These are phyloP conservation scores for Meda fulgida DNA, from an alignment of 2,797 vertebrate species.

Conservation along the genomic window DNA sequence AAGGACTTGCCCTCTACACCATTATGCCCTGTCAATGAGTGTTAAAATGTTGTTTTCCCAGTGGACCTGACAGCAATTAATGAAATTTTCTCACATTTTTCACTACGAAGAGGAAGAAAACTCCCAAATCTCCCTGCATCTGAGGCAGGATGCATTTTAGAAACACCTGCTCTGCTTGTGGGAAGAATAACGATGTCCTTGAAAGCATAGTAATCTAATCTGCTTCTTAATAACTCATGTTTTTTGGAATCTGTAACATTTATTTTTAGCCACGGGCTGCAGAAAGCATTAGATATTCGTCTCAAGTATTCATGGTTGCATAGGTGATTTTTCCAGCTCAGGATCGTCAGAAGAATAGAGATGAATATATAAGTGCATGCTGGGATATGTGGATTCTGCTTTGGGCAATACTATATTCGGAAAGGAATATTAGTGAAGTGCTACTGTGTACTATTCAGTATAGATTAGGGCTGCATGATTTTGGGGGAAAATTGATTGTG, in stretches of 20 bases:
- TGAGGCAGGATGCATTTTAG: slow-evolving; percentile 2
- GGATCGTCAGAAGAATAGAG: slow-evolving; percentile 41
- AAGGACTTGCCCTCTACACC: not conserved
- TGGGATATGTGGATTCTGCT: slow-evolving; percentile 30
- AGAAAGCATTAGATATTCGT: slow-evolving; percentile 50
- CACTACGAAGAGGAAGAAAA: slow-evolving; percentile 19
- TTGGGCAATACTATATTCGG: not conserved
- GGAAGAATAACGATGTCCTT: slow-evolving; percentile 26
- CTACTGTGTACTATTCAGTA: not conserved
- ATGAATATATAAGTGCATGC: slow-evolving; percentile 35
- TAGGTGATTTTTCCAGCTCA: slow-evolving; percentile 17
- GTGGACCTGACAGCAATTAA: slow-evolving; percentile 29
- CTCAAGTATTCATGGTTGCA: slow-evolving; percentile 37
- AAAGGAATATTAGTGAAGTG: not conserved
- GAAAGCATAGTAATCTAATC: slow-evolving; percentile 41
- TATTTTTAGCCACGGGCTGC: slow-evolving; percentile 49
- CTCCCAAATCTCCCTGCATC: slow-evolving; percentile 11
- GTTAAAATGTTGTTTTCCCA: slow-evolving; percentile 31
- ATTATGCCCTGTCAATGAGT: slow-evolving; percentile 17
- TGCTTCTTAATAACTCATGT: slow-evolving; percentile 29
- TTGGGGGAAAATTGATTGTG: not conserved
- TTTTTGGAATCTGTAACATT: slow-evolving; percentile 46
- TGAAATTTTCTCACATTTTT: slow-evolving; percentile 20
- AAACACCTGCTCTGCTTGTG: slow-evolving; percentile 19
- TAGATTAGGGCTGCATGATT: not conserved